Percentiles rank a stretch among this genome's conserved stretches.
These are phyloP conservation scores for Chondrosia reniformis DNA, from an alignment of 37 sponge, comb jelly and placozoan species.

Conservation along the genomic window DNA sequence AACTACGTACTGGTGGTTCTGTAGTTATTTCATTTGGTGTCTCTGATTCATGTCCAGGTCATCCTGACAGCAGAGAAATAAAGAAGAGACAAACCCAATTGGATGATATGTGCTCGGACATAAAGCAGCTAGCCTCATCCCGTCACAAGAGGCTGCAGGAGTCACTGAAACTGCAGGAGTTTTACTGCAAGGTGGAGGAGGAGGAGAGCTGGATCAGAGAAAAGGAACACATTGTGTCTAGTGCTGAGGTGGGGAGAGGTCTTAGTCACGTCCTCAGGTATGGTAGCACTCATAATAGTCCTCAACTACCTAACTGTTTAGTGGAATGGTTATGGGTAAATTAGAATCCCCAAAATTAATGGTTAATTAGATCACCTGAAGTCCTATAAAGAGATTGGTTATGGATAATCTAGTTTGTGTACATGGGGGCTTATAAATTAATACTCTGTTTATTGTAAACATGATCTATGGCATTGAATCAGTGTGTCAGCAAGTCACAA, in stretches of 20 bases:
- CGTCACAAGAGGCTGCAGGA: slow-evolving; percentile 51
- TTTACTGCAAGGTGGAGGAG: slow-evolving; percentile 83
- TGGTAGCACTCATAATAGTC: not conserved
- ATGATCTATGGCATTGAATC: too few relatives aligned
- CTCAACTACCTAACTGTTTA: not conserved
- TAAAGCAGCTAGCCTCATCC: slow-evolving; percentile 29
- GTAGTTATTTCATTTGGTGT: too few relatives aligned
- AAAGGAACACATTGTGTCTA: slow-evolving; percentile 77
- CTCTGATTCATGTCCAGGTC: too few relatives aligned
- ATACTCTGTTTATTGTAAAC: too few relatives aligned
- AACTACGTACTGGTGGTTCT: too few relatives aligned
- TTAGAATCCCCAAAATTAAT: not conserved
- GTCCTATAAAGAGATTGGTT: too few relatives aligned
- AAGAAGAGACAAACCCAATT: slow-evolving; percentile 41
- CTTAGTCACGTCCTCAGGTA: slow-evolving; percentile 55
- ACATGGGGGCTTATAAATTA: too few relatives aligned
- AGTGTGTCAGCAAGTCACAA: too few relatives aligned
- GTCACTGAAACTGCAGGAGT: slow-evolving; percentile 81
- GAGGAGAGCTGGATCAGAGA: slow-evolving; percentile 94
- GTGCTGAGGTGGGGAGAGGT: slow-evolving; percentile 71
- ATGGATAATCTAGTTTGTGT: too few relatives aligned
- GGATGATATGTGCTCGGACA: slow-evolving; percentile 35
- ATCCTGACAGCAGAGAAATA: slow-evolving; percentile 71
- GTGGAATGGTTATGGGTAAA: not conserved
- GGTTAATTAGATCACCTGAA: not conserved